phyloP scores from a whole-genome alignment of 1,140 invertebrate genomes.

The Pomacea maculata region DNA sequence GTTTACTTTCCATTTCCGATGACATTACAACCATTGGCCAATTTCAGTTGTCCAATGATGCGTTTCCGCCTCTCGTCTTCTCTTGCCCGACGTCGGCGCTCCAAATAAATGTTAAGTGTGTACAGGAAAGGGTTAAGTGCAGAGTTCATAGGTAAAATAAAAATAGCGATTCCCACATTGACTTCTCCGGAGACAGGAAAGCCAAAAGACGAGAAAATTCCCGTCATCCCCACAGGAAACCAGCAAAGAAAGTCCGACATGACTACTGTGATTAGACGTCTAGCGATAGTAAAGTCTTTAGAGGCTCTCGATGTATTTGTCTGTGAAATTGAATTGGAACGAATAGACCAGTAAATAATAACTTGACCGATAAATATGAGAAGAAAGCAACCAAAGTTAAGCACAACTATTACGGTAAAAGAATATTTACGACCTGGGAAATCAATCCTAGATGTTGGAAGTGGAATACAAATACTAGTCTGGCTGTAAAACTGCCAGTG shows the following conservation, averaged over 20 bases:
- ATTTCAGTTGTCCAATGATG: too few relatives aligned
- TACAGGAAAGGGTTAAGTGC: constrained; percentile 43
- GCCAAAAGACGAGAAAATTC: constrained; percentile 27
- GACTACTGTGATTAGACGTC: constrained; percentile 33
- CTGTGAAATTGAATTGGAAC: not conserved
- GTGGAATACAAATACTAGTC: constrained; percentile 37
- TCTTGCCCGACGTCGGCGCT: too few relatives aligned
- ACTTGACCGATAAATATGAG: constrained; percentile 35
- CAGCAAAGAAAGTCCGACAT: constrained; percentile 39
- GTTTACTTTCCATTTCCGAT: too few relatives aligned
- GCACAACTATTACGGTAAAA: constrained; percentile 31
- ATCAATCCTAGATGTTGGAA: constrained; percentile 33
- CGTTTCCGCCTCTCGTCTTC: too few relatives aligned
- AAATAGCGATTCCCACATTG: constrained; percentile 36
- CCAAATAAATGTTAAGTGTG: constrained; percentile 15
- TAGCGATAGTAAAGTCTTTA: constrained; percentile 40
- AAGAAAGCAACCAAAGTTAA: constrained; percentile 39
- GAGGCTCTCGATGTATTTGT: not conserved
- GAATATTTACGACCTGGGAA: constrained; percentile 37
- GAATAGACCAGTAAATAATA: constrained; percentile 32
- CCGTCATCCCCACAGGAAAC: constrained; percentile 44
- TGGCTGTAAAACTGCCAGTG: constrained; percentile 27
- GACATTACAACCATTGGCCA: too few relatives aligned
- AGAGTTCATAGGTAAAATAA: constrained; percentile 39
- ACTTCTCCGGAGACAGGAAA: constrained; percentile 25